Percentiles rank a stretch among this genome's conserved stretches.
These are phyloP conservation scores for Picathartes gymnocephalus DNA, from an alignment of 2,113 vertebrate species.

Conservation along the genomic window DNA sequence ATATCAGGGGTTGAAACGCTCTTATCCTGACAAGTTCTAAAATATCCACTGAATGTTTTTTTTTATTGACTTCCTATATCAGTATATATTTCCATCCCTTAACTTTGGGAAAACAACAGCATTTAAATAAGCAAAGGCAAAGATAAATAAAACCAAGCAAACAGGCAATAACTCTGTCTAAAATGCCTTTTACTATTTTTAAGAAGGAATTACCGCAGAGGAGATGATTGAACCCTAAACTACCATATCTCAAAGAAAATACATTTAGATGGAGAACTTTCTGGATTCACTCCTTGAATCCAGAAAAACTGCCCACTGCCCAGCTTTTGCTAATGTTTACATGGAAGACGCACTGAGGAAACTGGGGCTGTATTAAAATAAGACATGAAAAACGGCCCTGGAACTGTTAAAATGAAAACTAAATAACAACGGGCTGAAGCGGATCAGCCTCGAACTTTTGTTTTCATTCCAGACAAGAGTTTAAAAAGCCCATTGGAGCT, in stretches of 20 bases:
- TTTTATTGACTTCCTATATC: not conserved
- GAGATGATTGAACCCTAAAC: not conserved
- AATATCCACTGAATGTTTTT: not conserved
- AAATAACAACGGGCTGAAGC: not conserved
- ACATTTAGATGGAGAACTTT: not conserved
- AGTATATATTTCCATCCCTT: not conserved
- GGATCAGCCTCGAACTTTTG: not conserved
- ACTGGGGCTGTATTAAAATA: not conserved
- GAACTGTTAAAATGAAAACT: not conserved
- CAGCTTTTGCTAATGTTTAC: not conserved
- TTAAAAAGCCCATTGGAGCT: not conserved
- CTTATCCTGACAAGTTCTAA: not conserved
- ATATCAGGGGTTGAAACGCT: not conserved
- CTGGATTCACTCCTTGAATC: not conserved
- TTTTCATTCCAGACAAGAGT: not conserved
- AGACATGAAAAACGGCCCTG: rapidly evolving
- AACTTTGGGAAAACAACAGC: not conserved
- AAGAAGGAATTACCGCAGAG: not conserved
- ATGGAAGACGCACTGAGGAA: not conserved
- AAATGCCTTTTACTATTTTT: not conserved
- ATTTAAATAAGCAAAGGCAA: not conserved
- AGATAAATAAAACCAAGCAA: not conserved
- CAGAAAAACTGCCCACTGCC: not conserved
- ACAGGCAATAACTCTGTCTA: not conserved
- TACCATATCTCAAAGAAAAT: not conserved